Percentiles rank a stretch among this genome's conserved stretches.
Conservation (phyloP, 2,888 invertebrate genomes). For the Xestia sexstrigata region DNA sequence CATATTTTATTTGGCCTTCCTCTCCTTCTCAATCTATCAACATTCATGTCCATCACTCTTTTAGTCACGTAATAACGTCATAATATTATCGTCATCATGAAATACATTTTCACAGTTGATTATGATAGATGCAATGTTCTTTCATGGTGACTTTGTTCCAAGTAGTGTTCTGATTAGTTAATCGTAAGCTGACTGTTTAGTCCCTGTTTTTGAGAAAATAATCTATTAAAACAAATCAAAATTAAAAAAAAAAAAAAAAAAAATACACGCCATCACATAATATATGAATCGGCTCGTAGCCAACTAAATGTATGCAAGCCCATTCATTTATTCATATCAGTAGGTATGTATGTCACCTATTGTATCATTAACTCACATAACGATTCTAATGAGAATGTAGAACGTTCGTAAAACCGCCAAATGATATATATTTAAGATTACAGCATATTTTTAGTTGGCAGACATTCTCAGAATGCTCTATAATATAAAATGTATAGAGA, state of each 20-base stretch:
- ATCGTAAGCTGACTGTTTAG: not conserved
- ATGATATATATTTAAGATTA: slow-evolving; percentile 41
- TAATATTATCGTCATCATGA: not conserved
- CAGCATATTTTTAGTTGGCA: slow-evolving; percentile 44
- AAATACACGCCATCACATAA: slow-evolving; percentile 25
- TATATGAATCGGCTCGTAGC: slow-evolving; percentile 72
- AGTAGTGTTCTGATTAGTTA: not conserved
- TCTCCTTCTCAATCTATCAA: no score
- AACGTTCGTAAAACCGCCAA: slow-evolving; percentile 42
- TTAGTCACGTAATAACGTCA: no score
- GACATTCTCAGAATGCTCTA: slow-evolving; percentile 22
- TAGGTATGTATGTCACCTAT: slow-evolving; percentile 52
- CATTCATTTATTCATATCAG: slow-evolving; percentile 69
- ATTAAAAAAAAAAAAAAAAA: not conserved
- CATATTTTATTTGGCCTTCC: no score
- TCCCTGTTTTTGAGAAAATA: not conserved
- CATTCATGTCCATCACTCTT: no score
- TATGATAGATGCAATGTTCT: no score
- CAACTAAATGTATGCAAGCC: slow-evolving; percentile 66
- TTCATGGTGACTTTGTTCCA: not conserved
- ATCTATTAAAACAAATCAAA: not conserved
- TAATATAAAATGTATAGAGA: slow-evolving; percentile 27
- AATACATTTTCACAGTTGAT: not conserved
- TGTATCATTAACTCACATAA: slow-evolving; percentile 52
- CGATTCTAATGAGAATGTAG: slow-evolving; percentile 46